A percentile compares a stretch with the other conserved stretches of the same genome.
Evolutionary conservation across 2,113 vertebrate species (phyloP).

Genomic region (Corythaeola cristata): DNA sequence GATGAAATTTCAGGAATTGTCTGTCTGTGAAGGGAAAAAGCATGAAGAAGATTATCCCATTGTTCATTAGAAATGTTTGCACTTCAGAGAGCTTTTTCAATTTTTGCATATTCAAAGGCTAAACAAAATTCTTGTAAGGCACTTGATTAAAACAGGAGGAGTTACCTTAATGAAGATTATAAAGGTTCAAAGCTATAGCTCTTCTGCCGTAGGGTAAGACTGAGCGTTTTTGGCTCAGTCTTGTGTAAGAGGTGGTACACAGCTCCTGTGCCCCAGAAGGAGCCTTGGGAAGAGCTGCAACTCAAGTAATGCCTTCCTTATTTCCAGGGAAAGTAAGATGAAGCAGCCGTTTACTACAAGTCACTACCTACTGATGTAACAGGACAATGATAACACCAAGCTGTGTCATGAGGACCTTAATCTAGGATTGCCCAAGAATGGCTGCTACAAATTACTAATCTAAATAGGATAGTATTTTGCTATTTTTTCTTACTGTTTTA

Average conservation of each 20-base stretch:
- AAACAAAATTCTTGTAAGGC: neutral
- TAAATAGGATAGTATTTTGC: neutral
- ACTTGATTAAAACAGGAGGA: neutral
- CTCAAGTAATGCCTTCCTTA: neutral
- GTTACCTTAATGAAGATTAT: neutral
- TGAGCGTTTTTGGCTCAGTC: neutral
- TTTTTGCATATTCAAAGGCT: neutral
- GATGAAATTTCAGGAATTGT: neutral
- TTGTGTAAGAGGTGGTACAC: neutral
- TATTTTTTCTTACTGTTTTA: neutral
- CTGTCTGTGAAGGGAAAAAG: neutral
- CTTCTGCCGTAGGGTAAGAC: neutral
- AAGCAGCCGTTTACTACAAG: neutral
- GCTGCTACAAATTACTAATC: neutral
- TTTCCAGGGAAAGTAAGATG: neutral
- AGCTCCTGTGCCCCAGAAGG: neutral
- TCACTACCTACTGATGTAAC: accelerated
- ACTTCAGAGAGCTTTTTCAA: neutral
- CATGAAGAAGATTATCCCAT: neutral
- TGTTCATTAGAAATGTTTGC: neutral
- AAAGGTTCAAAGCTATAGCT: neutral
- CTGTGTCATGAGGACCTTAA: neutral
- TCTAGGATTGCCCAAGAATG: neutral
- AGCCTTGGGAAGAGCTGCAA: neutral
- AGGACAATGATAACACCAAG: neutral